Evolutionary conservation across 2,888 invertebrate species (phyloP).

Genomic region (Rotaria sp.): DNA sequence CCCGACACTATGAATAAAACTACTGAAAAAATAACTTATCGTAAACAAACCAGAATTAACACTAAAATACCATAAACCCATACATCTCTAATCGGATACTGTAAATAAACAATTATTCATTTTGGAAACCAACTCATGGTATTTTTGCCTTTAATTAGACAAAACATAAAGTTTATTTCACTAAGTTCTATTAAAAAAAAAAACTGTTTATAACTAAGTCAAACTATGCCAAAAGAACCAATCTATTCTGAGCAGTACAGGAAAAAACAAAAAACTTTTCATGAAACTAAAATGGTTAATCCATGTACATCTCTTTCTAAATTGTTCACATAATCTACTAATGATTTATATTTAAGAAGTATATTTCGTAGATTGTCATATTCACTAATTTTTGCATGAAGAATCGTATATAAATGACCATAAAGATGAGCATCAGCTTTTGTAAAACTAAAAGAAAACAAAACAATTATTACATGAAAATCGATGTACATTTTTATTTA

Average conservation of each 20-base stretch:
- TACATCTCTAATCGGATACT: too few relatives aligned
- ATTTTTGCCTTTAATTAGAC: not conserved
- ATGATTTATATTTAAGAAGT: not conserved
- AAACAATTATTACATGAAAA: not conserved
- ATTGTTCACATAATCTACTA: not conserved
- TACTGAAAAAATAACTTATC: too few relatives aligned
- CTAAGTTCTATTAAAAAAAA: not conserved
- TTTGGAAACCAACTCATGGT: too few relatives aligned
- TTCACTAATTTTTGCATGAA: not conserved
- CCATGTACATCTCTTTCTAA: not conserved
- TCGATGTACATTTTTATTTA: not conserved
- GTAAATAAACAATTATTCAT: too few relatives aligned
- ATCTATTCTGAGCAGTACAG: not conserved
- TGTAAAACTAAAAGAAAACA: not conserved
- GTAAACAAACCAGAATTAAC: too few relatives aligned
- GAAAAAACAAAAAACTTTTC: not conserved
- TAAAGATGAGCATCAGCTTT: slow-evolving; percentile 28
- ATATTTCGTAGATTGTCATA: not conserved
- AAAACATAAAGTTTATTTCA: not conserved
- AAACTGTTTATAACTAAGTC: not conserved
- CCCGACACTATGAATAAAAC: too few relatives aligned
- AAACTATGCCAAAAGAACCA: not conserved
- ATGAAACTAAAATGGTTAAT: not conserved
- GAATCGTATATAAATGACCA: not conserved
- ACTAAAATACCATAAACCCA: too few relatives aligned